A percentile compares a stretch with the other conserved stretches of the same genome.
Conservation (phyloP, 2,888 invertebrate species). For the Tetheella fluctuosa region DNA sequence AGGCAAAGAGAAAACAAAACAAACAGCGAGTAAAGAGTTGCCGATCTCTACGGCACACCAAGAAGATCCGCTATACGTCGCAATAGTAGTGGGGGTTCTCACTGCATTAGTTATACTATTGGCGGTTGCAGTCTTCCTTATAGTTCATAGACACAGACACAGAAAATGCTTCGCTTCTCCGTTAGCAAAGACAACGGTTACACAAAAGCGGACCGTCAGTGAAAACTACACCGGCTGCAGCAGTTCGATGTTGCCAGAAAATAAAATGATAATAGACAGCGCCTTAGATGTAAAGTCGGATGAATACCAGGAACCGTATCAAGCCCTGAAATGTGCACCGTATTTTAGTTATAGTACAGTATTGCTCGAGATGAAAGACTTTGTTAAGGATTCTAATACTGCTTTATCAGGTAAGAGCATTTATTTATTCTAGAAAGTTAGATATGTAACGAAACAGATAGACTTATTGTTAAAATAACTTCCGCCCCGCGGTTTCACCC, state of each 20-base stretch:
- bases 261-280: slow-evolving; percentile 83
- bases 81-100: slow-evolving; percentile 90
- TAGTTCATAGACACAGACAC: slow-evolving; percentile 88
- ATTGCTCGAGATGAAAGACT: slow-evolving; percentile 90
- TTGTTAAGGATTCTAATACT: slow-evolving; percentile 77
- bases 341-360: slow-evolving; percentile 91
- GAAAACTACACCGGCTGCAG: slow-evolving; percentile 85
- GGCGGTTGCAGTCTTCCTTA: slow-evolving; percentile 88
- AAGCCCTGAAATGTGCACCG: slow-evolving; percentile 89
- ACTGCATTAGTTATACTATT: slow-evolving; percentile 89
- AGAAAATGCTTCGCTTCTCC: slow-evolving; percentile 90
- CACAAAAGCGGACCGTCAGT: slow-evolving; percentile 71
- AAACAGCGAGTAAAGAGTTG: slow-evolving; percentile 80
- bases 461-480: too few species aligned
- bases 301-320: slow-evolving; percentile 92
- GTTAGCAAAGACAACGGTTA: slow-evolving; percentile 75
- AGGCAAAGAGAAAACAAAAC: slow-evolving; percentile 77
- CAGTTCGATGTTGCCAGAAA: slow-evolving; percentile 80
- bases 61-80: slow-evolving; percentile 89
- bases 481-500: too few species aligned
- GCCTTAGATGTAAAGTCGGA: slow-evolving; percentile 86
- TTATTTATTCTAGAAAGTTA: background rate
- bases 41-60: slow-evolving; percentile 87
- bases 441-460: too few species aligned
- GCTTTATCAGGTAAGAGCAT: slow-evolving; percentile 66